Evolutionary conservation across 2,113 vertebrate species (phyloP).

Genomic region (Ptilonorhynchus violaceus): DNA sequence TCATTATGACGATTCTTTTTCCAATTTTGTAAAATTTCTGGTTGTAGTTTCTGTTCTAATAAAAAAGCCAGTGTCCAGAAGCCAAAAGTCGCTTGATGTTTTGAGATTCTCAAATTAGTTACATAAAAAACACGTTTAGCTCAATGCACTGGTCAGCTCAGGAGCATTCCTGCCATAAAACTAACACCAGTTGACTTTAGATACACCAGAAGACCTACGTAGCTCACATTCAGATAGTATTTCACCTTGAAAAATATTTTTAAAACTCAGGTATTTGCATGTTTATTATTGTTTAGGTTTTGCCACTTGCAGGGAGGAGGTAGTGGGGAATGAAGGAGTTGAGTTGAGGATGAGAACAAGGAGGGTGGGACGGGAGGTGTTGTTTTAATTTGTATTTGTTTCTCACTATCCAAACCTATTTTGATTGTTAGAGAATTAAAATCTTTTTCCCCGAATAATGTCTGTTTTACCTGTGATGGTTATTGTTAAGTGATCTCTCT

Average conservation of each 20-base stretch:
- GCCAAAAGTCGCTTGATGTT: not conserved
- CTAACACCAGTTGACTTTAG: not conserved
- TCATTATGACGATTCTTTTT: not conserved
- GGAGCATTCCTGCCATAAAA: not conserved
- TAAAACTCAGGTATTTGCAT: not conserved
- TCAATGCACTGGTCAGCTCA: not conserved
- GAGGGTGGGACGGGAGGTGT: accelerated
- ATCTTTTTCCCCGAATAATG: not conserved
- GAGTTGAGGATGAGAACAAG: not conserved
- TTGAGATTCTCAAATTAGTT: not conserved
- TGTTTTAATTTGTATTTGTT: not conserved
- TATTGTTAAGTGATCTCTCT: not conserved
- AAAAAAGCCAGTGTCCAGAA: not conserved
- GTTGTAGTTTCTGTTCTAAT: not conserved
- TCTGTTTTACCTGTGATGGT: not conserved
- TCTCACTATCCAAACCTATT: not conserved
- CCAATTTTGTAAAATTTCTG: not conserved
- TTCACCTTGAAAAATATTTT: not conserved
- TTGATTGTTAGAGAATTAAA: not conserved
- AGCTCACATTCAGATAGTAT: not conserved
- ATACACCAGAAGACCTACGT: not conserved
- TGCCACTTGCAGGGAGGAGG: accelerated
- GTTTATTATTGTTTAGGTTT: not conserved
- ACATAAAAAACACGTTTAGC: not conserved
- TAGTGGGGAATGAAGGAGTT: not conserved